Evolutionary conservation across 1,140 invertebrate genomes (phyloP).

Genomic region (Oncopeltus fasciatus): DNA sequence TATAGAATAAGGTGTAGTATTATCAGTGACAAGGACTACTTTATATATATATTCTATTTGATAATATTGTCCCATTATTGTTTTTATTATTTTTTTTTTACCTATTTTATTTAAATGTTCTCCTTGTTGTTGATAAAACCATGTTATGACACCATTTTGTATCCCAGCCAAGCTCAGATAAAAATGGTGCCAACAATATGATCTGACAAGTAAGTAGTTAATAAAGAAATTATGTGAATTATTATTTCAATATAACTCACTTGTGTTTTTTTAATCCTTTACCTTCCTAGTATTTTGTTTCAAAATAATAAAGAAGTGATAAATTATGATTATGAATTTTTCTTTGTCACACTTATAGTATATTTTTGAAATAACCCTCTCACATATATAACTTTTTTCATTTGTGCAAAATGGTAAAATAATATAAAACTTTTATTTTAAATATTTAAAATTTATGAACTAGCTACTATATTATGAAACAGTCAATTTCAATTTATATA

Average conservation of each 20-base stretch:
- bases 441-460: no score
- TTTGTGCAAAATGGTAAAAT: no score
- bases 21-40: conserved; percentile 25
- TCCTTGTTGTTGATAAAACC: conserved; percentile 24
- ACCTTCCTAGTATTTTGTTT: no score
- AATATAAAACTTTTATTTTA: no score
- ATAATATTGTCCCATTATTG: conserved; percentile 15
- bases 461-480: no score
- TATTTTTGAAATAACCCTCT: no score
- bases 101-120: conserved; percentile 21
- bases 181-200: conserved; percentile 13
- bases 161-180: neutral
- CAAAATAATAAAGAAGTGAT: no score
- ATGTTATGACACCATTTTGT: conserved; percentile 11
- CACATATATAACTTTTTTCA: no score
- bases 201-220: conserved; percentile 23
- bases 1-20: conserved; percentile 22
- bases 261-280: neutral
- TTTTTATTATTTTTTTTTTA: conserved; percentile 17
- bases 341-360: no score
- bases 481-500: no score
- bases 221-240: conserved; percentile 23
- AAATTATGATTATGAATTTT: no score
- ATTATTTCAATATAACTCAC: conserved; percentile 17
- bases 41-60: conserved; percentile 21